Evolutionary conservation across 2,113 vertebrate species (phyloP).

Genomic region (Todiramphus saurophagus): DNA sequence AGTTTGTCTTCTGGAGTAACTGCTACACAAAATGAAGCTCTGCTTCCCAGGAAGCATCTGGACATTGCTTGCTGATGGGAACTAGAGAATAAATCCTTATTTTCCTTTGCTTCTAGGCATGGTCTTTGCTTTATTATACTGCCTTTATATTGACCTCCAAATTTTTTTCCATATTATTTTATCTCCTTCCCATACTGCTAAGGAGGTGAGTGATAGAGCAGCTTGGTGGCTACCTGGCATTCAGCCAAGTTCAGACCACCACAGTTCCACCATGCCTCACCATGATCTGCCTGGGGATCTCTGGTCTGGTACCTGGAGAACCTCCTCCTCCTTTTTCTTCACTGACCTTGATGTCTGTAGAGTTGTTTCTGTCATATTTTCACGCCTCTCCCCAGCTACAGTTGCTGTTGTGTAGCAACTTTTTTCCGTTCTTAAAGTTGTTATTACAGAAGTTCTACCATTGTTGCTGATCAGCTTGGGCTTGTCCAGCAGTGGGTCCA

Average conservation of each 20-base stretch:
- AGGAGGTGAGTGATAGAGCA: background rate
- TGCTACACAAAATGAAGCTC: accelerated
- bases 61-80: background rate
- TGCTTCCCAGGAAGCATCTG: background rate
- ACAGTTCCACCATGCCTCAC: background rate
- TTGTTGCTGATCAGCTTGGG: accelerated
- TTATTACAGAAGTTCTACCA: background rate
- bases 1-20: background rate
- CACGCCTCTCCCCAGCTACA: background rate
- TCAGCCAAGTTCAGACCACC: background rate
- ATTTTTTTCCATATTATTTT: background rate
- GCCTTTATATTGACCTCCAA: background rate
- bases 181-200: background rate
- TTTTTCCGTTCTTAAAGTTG: background rate
- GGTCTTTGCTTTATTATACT: background rate
- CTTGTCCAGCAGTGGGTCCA: background rate
- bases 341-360: background rate
- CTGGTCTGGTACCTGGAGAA: background rate
- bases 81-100: background rate
- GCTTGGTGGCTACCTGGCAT: background rate
- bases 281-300: background rate
- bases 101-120: background rate
- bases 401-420: background rate
- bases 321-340: background rate
- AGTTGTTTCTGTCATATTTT: background rate